phyloP scores from a whole-genome alignment of 2,888 invertebrate species.

The Ephialtes manifestator region DNA sequence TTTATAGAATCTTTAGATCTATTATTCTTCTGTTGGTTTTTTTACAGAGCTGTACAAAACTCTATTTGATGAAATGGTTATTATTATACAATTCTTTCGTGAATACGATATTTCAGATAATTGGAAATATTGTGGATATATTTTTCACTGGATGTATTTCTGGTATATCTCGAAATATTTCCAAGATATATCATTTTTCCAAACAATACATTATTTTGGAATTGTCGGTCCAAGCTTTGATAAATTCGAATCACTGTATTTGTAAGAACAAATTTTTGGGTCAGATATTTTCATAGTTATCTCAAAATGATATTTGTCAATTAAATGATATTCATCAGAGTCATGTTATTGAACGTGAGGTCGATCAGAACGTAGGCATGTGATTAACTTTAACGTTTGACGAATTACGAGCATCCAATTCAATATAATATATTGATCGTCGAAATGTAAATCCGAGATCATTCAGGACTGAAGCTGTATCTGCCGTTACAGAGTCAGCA shows the following conservation, averaged over 20 bases:
- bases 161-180: too few species aligned
- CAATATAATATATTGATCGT: conserved; percentile 58
- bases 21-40: too few species aligned
- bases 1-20: too few species aligned
- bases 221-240: background rate
- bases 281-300: background rate
- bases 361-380: background rate
- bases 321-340: background rate
- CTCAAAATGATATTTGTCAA: background rate
- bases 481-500: conserved; percentile 25
- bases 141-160: too few species aligned
- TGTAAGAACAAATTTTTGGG: background rate
- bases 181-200: too few species aligned
- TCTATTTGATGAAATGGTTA: too few species aligned
- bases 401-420: conserved; percentile 50
- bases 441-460: conserved; percentile 39
- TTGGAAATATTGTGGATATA: too few species aligned
- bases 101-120: too few species aligned
- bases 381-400: conserved; percentile 8
- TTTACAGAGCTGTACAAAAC: too few species aligned
- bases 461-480: conserved; percentile 9
- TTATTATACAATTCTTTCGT: too few species aligned
- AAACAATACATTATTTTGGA: background rate
- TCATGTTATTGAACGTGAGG: too few species aligned
- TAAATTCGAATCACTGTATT: background rate